These are phyloP conservation scores for Apaloderma vittatum DNA, from an alignment of 2,113 vertebrate species.

Conservation along the genomic window DNA sequence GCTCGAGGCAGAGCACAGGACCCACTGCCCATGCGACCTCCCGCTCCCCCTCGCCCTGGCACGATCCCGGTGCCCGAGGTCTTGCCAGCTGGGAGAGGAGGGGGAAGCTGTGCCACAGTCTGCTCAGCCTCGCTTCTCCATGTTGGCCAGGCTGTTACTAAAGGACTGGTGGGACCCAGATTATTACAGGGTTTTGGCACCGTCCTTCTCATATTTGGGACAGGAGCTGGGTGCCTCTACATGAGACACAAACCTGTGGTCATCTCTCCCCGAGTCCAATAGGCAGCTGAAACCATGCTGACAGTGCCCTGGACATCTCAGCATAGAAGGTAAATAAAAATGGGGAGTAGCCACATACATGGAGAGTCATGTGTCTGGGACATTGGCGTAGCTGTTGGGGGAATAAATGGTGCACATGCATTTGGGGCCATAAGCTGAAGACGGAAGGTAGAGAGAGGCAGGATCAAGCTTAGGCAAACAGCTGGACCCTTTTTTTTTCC, in stretches of 20 bases:
- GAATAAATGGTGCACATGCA: background rate
- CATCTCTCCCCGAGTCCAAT: rapidly evolving
- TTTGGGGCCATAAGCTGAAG: background rate
- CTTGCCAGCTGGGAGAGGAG: background rate
- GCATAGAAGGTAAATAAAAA: background rate
- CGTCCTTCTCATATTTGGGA: background rate
- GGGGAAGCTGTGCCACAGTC: background rate
- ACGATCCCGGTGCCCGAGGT: rapidly evolving
- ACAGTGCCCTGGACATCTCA: background rate
- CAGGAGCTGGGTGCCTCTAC: background rate
- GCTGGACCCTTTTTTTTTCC: background rate
- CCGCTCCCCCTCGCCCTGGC: rapidly evolving
- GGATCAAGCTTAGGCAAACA: background rate
- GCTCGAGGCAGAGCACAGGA: rapidly evolving
- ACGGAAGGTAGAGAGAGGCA: background rate
- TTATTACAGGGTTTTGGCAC: background rate
- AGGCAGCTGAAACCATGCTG: background rate
- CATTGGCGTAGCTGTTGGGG: rapidly evolving
- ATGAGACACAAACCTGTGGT: background rate
- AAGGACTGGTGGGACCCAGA: background rate
- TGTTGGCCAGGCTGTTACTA: background rate
- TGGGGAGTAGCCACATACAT: background rate
- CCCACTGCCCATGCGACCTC: no score
- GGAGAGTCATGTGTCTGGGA: background rate
- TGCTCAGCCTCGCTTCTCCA: background rate